A percentile compares a stretch with the other conserved stretches of the same genome.
Conservation (phyloP, 2,113 vertebrate genomes). For the Ammodytes marinus region DNA sequence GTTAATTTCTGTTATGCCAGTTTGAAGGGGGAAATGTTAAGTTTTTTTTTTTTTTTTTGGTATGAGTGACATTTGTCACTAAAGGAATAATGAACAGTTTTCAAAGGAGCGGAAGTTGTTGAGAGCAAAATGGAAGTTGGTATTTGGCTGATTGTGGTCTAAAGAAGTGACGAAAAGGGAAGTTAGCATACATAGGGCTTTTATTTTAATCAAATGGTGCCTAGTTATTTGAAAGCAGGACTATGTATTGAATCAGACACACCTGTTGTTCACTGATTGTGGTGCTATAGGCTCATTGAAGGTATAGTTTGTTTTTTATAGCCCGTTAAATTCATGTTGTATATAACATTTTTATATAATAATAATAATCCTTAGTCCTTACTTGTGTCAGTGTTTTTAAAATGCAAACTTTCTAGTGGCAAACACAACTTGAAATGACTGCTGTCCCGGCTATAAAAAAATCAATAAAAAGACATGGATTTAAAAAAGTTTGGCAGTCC, state of each 20-base stretch:
- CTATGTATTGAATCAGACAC: constrained; percentile 6
- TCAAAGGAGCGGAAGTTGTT: not conserved
- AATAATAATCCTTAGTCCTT: constrained; percentile 4
- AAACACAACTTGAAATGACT: constrained; percentile 1
- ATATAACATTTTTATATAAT: constrained; percentile 39
- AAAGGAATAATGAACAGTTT: too few species aligned
- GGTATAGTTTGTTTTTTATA: constrained; percentile 33
- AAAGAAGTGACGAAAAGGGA: constrained; percentile 68
- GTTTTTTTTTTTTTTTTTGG: constrained; percentile 21
- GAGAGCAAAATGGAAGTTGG: not conserved
- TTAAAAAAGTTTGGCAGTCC: constrained; percentile 8
- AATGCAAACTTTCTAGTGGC: constrained; percentile 32
- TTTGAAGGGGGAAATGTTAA: constrained; percentile 35
- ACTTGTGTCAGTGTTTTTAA: constrained; percentile 46
- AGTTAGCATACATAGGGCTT: constrained; percentile 6
- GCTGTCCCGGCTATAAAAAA: constrained; percentile 5
- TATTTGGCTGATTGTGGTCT: not conserved
- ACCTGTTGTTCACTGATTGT: constrained; percentile 35
- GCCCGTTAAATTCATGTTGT: constrained; percentile 40
- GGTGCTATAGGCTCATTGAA: constrained; percentile 45
- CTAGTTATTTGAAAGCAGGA: constrained; percentile 30
- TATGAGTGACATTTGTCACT: not conserved
- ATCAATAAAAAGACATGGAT: constrained; percentile 25
- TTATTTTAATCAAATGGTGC: constrained; percentile 23
- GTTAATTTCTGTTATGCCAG: constrained; percentile 71